phyloP scores from a whole-genome alignment of 1,140 invertebrate species.

The Helicoverpa armigera region DNA sequence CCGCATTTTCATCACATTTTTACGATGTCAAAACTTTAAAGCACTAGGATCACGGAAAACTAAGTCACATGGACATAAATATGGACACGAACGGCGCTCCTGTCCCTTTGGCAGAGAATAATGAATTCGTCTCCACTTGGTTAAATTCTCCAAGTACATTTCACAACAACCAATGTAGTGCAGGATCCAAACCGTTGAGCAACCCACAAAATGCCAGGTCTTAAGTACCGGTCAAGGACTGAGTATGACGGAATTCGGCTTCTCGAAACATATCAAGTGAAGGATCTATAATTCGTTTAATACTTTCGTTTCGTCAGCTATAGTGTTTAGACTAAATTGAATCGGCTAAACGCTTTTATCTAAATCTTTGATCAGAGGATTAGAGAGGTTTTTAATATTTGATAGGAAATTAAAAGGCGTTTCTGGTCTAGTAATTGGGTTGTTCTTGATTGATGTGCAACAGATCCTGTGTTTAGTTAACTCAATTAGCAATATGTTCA shows the following conservation, averaged over 20 bases:
- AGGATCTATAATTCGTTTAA: background rate
- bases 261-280: background rate
- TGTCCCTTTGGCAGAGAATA: too few relatives aligned
- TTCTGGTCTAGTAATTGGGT: background rate
- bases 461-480: background rate
- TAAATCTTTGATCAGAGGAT: background rate
- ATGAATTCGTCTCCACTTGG: too few relatives aligned
- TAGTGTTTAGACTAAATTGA: background rate
- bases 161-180: constrained; percentile 40
- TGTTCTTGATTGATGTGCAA: background rate
- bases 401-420: constrained; percentile 30
- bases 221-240: constrained; percentile 48
- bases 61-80: too few relatives aligned
- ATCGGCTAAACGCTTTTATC: constrained; percentile 4
- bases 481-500: background rate
- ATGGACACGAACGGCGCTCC: too few relatives aligned
- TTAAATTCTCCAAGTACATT: constrained; percentile 8
- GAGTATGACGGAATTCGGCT: constrained; percentile 14
- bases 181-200: constrained; percentile 42
- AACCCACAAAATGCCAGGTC: constrained; percentile 40
- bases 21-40: too few relatives aligned
- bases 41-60: too few relatives aligned
- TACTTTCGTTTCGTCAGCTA: constrained; percentile 2
- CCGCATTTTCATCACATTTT: too few relatives aligned
- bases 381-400: constrained; percentile 3